Conservation (phyloP, 2,888 invertebrate species). For the Malthinus seriepunctatus region DNA sequence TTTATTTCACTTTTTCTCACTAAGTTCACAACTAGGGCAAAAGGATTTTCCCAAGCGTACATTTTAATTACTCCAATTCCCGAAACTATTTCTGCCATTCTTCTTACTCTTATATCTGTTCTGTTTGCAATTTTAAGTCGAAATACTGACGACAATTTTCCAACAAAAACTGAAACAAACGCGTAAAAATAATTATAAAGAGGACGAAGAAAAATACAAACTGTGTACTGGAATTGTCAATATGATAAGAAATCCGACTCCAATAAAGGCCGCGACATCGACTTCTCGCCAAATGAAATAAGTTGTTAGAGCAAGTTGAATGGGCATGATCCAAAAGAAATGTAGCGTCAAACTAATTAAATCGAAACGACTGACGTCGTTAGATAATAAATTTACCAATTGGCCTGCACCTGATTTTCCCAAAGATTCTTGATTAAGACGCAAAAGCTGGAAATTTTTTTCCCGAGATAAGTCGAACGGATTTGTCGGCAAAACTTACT, state of each 20-base stretch:
- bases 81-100: constrained; percentile 72
- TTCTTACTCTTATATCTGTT: constrained; percentile 66
- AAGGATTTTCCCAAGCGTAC: constrained; percentile 74
- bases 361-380: constrained; percentile 83
- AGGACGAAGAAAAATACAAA: constrained; percentile 35
- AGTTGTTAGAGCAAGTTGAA: constrained; percentile 67
- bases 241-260: constrained; percentile 61
- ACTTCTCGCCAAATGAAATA: constrained; percentile 62
- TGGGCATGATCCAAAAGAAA: constrained; percentile 79
- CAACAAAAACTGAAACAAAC: constrained; percentile 31
- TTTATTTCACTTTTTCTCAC: constrained; percentile 35
- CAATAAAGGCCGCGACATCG: constrained; percentile 61
- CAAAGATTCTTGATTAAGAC: constrained; percentile 68
- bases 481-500: constrained; percentile 52
- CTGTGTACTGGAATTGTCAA: constrained; percentile 58
- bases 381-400: constrained; percentile 81
- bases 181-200: neutral
- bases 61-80: constrained; percentile 75
- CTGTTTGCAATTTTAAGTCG: constrained; percentile 51
- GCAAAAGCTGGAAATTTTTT: constrained; percentile 58
- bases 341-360: constrained; percentile 69
- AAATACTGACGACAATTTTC: constrained; percentile 35
- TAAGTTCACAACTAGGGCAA: constrained; percentile 50
- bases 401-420: constrained; percentile 82
- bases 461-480: neutral